Evolutionary conservation across 2,797 vertebrate genomes (phyloP).

Genomic region (Rhinatrema bivittatum): DNA sequence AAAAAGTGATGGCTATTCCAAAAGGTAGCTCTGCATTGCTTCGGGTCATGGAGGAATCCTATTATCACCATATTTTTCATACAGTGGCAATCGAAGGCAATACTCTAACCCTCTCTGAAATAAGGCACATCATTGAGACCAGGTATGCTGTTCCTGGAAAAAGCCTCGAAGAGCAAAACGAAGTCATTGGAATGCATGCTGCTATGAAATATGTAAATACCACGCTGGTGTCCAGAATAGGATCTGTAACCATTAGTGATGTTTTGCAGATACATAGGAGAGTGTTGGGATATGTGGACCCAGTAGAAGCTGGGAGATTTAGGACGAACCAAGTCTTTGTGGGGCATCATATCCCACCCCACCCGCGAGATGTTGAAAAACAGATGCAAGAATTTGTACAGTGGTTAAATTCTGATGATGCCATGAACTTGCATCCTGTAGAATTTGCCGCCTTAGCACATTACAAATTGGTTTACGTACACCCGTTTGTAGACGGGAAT

Average conservation of each 20-base stretch:
- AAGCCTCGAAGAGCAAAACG: constrained; percentile 91
- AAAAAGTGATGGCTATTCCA: constrained; percentile 87
- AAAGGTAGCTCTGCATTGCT: constrained; percentile 87
- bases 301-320: constrained; percentile 82
- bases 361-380: constrained; percentile 76
- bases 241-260: constrained; percentile 64
- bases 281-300: constrained; percentile 87
- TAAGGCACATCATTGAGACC: constrained; percentile 92
- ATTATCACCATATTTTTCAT: constrained; percentile 98
- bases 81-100: constrained; percentile 95
- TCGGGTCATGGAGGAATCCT: constrained; percentile 91
- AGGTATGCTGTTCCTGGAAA: constrained; percentile 88
- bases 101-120: constrained; percentile 88
- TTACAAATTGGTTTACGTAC: constrained; percentile 94
- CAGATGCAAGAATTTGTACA: constrained; percentile 88
- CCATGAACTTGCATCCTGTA: constrained; percentile 83
- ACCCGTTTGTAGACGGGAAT: constrained; percentile 90
- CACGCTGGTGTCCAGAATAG: constrained; percentile 73
- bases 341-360: constrained; percentile 88
- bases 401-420: constrained; percentile 92
- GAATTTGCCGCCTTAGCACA: constrained; percentile 88
- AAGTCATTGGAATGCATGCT: constrained; percentile 87
- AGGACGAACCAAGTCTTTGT: constrained; percentile 86
- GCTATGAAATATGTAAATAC: constrained; percentile 92
- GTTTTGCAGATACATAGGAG: constrained; percentile 86